A percentile compares a stretch with the other conserved stretches of the same genome.
These are phyloP conservation scores for Leptatherina wallacei DNA, from an alignment of 2,797 vertebrate species.

Conservation along the genomic window DNA sequence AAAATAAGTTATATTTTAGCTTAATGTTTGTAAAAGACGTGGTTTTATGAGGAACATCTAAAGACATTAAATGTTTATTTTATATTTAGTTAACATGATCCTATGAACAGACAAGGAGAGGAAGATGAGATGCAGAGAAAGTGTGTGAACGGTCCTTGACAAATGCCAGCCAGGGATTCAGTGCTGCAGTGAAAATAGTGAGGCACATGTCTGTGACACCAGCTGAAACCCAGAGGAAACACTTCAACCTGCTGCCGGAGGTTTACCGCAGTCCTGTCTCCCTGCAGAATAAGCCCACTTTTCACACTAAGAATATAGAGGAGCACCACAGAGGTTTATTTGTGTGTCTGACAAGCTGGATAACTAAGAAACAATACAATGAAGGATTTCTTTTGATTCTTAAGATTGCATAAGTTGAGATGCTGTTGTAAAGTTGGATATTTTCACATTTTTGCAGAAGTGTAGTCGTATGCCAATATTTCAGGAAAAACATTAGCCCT, in stretches of 20 bases:
- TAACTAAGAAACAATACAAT: slow-evolving; percentile 11
- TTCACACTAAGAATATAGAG: slow-evolving; percentile 21
- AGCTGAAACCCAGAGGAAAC: slow-evolving; percentile 62
- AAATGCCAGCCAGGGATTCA: slow-evolving; percentile 48
- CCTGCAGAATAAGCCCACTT: slow-evolving; percentile 37
- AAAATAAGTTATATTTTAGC: slow-evolving; percentile 50
- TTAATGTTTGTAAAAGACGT: neutral
- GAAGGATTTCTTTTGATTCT: neutral
- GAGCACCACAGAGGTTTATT: slow-evolving; percentile 33
- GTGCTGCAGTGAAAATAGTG: slow-evolving; percentile 62
- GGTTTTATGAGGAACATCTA: slow-evolving; percentile 3
- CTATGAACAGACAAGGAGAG: neutral
- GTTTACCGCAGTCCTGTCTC: slow-evolving; percentile 61
- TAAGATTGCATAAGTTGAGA: slow-evolving; percentile 14
- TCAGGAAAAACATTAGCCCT: slow-evolving; percentile 33
- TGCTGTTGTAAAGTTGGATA: neutral
- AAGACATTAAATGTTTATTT: neutral
- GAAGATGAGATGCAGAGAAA: slow-evolving; percentile 23
- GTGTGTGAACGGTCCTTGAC: slow-evolving; percentile 21
- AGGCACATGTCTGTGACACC: slow-evolving; percentile 53
- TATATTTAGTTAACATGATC: too few relatives aligned
- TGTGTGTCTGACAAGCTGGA: slow-evolving; percentile 23
- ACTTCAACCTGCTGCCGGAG: slow-evolving; percentile 54
- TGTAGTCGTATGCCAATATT: slow-evolving; percentile 21
- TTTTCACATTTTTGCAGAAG: slow-evolving; percentile 12